Conservation (phyloP, 1,140 invertebrate species). For the Antheraea mylitta region DNA sequence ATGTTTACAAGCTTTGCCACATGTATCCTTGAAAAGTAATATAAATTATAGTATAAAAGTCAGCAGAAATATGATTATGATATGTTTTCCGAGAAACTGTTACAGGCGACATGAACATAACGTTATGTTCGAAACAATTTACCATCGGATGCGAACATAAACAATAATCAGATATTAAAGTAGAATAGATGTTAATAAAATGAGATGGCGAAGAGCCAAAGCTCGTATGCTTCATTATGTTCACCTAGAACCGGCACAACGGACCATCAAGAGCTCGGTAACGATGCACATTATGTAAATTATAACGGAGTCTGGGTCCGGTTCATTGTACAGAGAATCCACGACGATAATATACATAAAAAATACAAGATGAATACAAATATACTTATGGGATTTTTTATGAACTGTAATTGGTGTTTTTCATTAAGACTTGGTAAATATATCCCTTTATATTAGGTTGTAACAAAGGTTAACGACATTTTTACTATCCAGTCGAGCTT, state of each 20-base stretch:
- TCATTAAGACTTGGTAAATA: no score
- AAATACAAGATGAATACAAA: not conserved
- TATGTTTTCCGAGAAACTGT: no score
- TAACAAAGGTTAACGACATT: no score
- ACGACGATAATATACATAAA: not conserved
- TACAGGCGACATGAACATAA: no score
- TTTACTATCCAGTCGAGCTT: no score
- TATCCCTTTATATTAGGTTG: not conserved
- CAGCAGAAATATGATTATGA: no score
- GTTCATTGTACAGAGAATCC: no score
- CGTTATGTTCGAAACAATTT: no score
- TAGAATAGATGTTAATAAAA: slow-evolving; percentile 10
- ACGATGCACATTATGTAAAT: slow-evolving; percentile 14
- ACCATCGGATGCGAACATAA: slow-evolving; percentile 10
- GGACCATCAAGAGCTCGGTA: not conserved
- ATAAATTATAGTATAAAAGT: no score
- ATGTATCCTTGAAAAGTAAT: no score
- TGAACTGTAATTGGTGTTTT: not conserved
- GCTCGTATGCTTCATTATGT: slow-evolving; percentile 5
- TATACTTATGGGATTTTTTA: not conserved
- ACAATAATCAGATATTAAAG: slow-evolving; percentile 12
- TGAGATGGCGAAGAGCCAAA: slow-evolving; percentile 7
- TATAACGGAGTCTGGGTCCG: slow-evolving; percentile 1
- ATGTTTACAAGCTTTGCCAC: no score
- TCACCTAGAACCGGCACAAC: slow-evolving; percentile 3